Percentiles rank a stretch among this genome's conserved stretches.
Conservation (phyloP, 2,888 invertebrate species). For the Tetramorium bicarinatum region DNA sequence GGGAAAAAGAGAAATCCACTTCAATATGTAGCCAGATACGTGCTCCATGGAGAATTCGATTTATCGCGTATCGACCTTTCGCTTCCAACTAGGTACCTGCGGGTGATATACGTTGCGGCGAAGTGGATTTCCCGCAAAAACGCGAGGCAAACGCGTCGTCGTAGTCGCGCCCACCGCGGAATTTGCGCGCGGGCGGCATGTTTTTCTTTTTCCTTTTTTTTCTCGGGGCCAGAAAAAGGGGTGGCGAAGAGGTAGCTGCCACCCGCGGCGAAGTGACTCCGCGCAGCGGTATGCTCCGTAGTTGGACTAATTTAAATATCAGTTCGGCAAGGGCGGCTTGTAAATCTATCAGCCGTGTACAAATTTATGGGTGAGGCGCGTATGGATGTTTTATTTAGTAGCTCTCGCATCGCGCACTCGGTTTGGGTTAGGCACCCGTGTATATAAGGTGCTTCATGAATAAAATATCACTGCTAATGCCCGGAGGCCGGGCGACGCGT, state of each 20-base stretch:
- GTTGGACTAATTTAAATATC: constrained; percentile 86
- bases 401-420: constrained; percentile 80
- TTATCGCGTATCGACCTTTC: constrained; percentile 54
- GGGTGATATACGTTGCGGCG: constrained; percentile 59
- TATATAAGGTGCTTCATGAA: constrained; percentile 85
- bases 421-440: constrained; percentile 77
- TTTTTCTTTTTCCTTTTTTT: constrained; percentile 72
- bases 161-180: constrained; percentile 47
- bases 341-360: constrained; percentile 85
- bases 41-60: constrained; percentile 47
- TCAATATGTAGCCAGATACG: constrained; percentile 43
- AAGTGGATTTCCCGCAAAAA: constrained; percentile 60
- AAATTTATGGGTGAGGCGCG: constrained; percentile 85
- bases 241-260: constrained; percentile 65
- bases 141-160: constrained; percentile 40
- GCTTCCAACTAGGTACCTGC: constrained; percentile 57
- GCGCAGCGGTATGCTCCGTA: constrained; percentile 74
- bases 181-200: constrained; percentile 75
- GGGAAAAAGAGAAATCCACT: constrained; percentile 35
- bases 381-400: constrained; percentile 86
- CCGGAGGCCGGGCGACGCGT: constrained; percentile 84
- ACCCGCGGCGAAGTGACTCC: constrained; percentile 78
- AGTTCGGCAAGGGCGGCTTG: constrained; percentile 84
- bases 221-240: constrained; percentile 35
- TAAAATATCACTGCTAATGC: constrained; percentile 86